Evolutionary conservation across 2,113 vertebrate genomes (phyloP).

Genomic region (Parotia lawesii): DNA sequence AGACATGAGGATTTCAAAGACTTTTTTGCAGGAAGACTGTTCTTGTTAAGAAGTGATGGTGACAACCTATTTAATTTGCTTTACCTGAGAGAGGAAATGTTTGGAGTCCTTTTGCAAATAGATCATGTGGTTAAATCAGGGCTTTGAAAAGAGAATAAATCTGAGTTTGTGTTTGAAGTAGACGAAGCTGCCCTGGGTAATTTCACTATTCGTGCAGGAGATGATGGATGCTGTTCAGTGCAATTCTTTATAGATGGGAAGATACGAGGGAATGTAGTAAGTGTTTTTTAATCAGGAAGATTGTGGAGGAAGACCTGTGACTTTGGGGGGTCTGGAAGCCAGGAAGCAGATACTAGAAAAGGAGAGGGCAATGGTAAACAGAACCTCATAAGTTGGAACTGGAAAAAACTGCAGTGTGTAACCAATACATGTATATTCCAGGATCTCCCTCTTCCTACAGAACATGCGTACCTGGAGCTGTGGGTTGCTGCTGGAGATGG

Average conservation of each 20-base stretch:
- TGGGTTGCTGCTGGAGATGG: not conserved
- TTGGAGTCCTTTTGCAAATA: not conserved
- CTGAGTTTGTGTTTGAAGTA: not conserved
- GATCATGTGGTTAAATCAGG: not conserved
- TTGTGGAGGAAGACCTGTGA: not conserved
- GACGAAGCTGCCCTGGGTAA: not conserved
- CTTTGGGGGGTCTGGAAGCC: not conserved
- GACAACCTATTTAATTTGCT: not conserved
- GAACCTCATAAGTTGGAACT: not conserved
- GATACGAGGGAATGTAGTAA: not conserved
- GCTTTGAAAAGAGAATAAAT: not conserved
- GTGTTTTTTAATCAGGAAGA: not conserved
- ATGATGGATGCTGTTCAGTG: not conserved
- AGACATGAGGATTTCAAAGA: not conserved
- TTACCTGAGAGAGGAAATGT: not conserved
- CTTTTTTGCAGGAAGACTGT: not conserved
- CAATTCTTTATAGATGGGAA: not conserved
- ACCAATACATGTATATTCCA: not conserved
- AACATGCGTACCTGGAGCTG: rapidly evolving
- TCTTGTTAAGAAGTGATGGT: not conserved
- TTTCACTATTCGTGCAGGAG: not conserved
- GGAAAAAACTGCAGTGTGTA: not conserved
- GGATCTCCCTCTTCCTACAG: not conserved
- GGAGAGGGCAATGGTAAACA: not conserved
- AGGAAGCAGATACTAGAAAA: not conserved